Percentiles rank a stretch among this genome's conserved stretches.
phyloP scores from a whole-genome alignment of 1,140 invertebrate genomes.

The Zaprionus inermis region DNA sequence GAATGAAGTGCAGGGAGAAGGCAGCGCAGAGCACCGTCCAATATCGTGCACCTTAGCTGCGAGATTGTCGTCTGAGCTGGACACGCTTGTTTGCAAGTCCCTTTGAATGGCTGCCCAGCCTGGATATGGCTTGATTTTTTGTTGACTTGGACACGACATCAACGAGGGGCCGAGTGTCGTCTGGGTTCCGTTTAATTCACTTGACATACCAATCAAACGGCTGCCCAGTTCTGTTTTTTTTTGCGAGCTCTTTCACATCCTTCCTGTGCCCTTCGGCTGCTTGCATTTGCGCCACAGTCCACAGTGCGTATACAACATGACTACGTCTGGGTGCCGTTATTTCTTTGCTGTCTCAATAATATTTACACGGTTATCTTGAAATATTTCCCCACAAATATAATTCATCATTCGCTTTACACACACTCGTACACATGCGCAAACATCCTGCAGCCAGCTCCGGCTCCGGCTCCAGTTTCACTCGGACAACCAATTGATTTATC shows the following conservation, averaged over 20 bases:
- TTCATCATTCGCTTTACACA: conserved; percentile 59
- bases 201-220: conserved; percentile 44
- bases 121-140: conserved; percentile 21
- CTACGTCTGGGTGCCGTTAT: conserved; percentile 56
- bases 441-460: conserved; percentile 1
- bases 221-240: background rate
- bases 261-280: background rate
- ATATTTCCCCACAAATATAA: conserved; percentile 71
- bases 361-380: conserved; percentile 67
- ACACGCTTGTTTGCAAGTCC: conserved; percentile 35
- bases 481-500: conserved; percentile 72
- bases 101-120: conserved; percentile 13
- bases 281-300: background rate
- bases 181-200: conserved; percentile 37
- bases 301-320: background rate
- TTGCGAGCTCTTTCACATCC: background rate
- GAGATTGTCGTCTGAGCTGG: conserved; percentile 11
- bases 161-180: background rate
- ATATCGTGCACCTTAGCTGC: conserved; percentile 10
- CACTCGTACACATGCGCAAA: background rate
- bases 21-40: background rate
- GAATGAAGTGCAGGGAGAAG: background rate
- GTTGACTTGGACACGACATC: conserved; percentile 22
- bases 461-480: background rate
- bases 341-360: conserved; percentile 65